A percentile compares a stretch with the other conserved stretches of the same genome.
Evolutionary conservation across 2,113 vertebrate species (phyloP).

Genomic region (Campylomormyrus numenius): DNA sequence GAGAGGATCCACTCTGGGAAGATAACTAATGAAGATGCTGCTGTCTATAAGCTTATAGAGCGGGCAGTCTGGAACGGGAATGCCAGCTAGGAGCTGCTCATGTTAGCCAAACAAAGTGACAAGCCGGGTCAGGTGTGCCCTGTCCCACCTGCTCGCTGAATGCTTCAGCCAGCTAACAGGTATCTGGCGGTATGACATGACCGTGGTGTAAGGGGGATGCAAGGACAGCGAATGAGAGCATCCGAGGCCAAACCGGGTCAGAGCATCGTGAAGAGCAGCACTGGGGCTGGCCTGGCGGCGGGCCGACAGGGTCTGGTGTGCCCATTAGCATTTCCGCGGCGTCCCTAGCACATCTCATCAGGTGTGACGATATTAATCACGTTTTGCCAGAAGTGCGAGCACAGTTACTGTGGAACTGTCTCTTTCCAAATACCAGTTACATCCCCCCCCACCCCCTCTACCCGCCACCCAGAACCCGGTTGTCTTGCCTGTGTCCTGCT

Average conservation of each 20-base stretch:
- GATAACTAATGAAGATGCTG: neutral
- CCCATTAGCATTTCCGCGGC: neutral
- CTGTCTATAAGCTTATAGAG: neutral
- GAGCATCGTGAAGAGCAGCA: neutral
- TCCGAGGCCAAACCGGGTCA: neutral
- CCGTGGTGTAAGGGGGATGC: neutral
- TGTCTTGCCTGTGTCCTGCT: neutral
- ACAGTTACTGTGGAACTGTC: neutral
- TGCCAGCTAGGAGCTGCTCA: neutral
- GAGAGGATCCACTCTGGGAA: neutral
- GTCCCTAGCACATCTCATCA: neutral
- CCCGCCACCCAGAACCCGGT: neutral
- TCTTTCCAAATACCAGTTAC: neutral
- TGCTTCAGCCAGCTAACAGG: neutral
- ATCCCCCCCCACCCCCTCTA: neutral
- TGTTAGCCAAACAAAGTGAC: neutral
- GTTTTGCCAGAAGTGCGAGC: neutral
- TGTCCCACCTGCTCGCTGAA: neutral
- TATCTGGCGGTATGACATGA: neutral
- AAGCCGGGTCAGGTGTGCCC: neutral
- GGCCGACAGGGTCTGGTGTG: neutral
- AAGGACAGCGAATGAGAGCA: neutral
- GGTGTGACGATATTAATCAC: neutral
- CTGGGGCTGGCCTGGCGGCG: neutral
- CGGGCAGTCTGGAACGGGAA: neutral